Base-by-base conservation (phyloP, 2,113 vertebrate genomes). In the Sakesphorus luctuosus region DNA sequence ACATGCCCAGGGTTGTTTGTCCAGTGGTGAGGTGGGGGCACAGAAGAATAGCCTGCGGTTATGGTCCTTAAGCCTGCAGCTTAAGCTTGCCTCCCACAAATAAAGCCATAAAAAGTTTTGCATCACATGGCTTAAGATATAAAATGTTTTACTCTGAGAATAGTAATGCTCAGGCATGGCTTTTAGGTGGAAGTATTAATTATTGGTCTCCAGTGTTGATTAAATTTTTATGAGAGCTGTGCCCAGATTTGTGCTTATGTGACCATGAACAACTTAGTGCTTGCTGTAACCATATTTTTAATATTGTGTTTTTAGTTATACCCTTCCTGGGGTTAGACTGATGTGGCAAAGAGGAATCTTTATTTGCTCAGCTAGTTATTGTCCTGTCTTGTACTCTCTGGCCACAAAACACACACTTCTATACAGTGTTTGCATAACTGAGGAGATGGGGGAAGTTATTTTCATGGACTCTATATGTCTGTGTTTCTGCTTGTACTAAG, bases 221-320 rank as follows among this genome's bases (percentile, higher is more conserved):
- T 69, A 33, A 33, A 74, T 55, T 74, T 38, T 81, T 89, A 49
- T 11, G 56, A 72, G 35, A 68, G 24, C 71, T 79, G 7, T 82
- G 47, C 33, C 23, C 35, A 67, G 10, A 33, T 71, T 44, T 7
- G 65, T 73, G 58, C 25, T 87, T 87, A 31, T 75, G 66, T 87
- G 69, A 52, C 56, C 24, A 10, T 25, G 26, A 80, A 49, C 25
- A 91, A 61, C 66, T 63, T 56, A 44, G 38, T 82, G 18, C 56
- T 89, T 78, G 35, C 35, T 78, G 12, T 63, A 53, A 55, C 66
- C 46, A 10, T 71, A 17, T 92, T 93, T 96, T 87, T 89, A 84
- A 35, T 71, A 43, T 26, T 21, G 23, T 89, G 43, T 18, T 82
- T 91, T 91, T 93, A 84, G 82, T 96, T 75, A 84, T 43, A 84